Percentiles rank a stretch among this genome's conserved stretches.
Conservation (phyloP, 2,888 invertebrate species). For the Panzeria rudis region DNA sequence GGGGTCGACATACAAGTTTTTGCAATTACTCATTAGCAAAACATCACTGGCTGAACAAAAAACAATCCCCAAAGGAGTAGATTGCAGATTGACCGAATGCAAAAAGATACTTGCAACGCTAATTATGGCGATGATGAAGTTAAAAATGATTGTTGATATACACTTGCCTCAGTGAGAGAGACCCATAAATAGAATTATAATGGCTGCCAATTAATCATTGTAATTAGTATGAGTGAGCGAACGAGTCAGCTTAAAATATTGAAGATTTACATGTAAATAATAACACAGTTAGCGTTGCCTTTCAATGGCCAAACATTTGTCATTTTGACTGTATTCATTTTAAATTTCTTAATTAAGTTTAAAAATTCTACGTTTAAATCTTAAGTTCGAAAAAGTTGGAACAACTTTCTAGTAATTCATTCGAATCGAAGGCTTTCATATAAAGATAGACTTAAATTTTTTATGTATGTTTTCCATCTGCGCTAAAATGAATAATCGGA, state of each 20-base stretch:
- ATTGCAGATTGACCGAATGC: slow-evolving; percentile 13
- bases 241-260: slow-evolving; percentile 23
- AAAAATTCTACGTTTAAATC: not conserved
- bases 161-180: slow-evolving; percentile 56
- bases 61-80: slow-evolving; percentile 39
- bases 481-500: no score
- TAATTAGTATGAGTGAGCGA: slow-evolving; percentile 75
- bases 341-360: slow-evolving; percentile 58
- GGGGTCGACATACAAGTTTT: slow-evolving; percentile 63
- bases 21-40: slow-evolving; percentile 68
- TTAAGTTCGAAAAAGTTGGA: not conserved
- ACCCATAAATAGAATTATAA: slow-evolving; percentile 79
- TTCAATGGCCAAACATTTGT: slow-evolving; percentile 33
- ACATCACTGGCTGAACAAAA: slow-evolving; percentile 58
- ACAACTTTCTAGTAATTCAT: not conserved
- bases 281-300: slow-evolving; percentile 42
- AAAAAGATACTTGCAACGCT: slow-evolving; percentile 28
- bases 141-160: slow-evolving; percentile 45
- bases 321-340: slow-evolving; percentile 13
- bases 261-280: slow-evolving; percentile 43
- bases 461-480: no score
- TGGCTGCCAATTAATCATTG: slow-evolving; percentile 79
- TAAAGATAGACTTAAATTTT: no score
- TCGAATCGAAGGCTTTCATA: not conserved
- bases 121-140: slow-evolving; percentile 52